These are phyloP conservation scores for Ormyrus labotus DNA, from an alignment of 2,888 invertebrate genomes.

Conservation along the genomic window DNA sequence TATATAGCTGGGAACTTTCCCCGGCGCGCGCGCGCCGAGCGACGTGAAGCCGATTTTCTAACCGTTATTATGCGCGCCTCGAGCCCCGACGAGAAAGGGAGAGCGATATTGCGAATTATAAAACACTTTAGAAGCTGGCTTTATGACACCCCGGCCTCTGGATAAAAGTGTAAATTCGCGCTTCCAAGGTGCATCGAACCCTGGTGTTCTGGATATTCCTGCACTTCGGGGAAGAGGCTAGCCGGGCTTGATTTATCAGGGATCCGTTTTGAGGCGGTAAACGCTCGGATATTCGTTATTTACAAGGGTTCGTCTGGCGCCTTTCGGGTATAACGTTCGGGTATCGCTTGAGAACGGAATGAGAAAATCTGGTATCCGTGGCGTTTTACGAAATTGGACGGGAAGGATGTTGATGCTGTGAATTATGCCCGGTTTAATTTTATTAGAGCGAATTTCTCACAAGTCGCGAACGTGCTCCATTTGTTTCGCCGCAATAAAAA, in stretches of 20 bases:
- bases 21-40: conserved; percentile 25
- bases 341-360: too few relatives aligned
- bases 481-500: too few relatives aligned
- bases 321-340: neutral
- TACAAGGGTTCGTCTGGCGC: conserved; percentile 5
- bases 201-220: neutral
- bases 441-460: too few relatives aligned
- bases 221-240: conserved; percentile 12
- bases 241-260: conserved; percentile 20
- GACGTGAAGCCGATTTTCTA: conserved; percentile 40
- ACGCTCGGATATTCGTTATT: conserved; percentile 11
- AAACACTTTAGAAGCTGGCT: conserved; percentile 27
- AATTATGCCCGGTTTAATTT: too few relatives aligned
- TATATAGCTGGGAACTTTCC: conserved; percentile 36
- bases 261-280: neutral
- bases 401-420: too few relatives aligned
- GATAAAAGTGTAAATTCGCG: conserved; percentile 33
- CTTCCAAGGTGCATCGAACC: conserved; percentile 4
- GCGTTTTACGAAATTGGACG: too few relatives aligned
- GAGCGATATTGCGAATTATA: conserved; percentile 34
- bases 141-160: conserved; percentile 11
- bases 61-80: conserved; percentile 9
- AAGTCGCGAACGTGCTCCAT: too few relatives aligned
- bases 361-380: too few relatives aligned
- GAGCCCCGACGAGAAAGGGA: neutral